Conservation (phyloP, 2,797 vertebrate species). For the Numenius phaeopus region DNA sequence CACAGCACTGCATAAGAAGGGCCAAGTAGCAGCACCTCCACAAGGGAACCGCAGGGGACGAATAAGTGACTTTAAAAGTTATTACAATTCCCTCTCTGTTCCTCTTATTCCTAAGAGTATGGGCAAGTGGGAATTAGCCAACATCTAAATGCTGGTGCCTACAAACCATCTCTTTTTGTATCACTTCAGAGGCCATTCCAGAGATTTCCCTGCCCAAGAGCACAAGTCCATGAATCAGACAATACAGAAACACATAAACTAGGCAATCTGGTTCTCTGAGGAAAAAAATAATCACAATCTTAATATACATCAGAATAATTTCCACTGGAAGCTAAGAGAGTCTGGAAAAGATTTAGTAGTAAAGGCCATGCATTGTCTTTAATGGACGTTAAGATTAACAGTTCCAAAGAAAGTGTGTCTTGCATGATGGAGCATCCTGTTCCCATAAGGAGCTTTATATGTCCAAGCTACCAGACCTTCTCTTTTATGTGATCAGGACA, state of each 20-base stretch:
- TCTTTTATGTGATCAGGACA: background rate
- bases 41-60: background rate
- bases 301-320: background rate
- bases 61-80: background rate
- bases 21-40: background rate
- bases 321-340: background rate
- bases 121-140: background rate
- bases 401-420: background rate
- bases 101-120: background rate
- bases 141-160: background rate
- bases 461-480: background rate
- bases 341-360: background rate
- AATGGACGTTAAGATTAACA: background rate
- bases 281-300: background rate
- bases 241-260: background rate
- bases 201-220: background rate
- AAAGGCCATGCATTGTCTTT: background rate
- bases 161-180: background rate
- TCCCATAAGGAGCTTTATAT: background rate
- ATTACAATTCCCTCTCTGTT: background rate
- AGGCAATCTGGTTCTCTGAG: background rate
- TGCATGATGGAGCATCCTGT: background rate
- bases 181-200: background rate
- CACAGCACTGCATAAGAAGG: background rate
- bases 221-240: background rate